Conservation (phyloP, 2,888 invertebrate species). For the Pandemis cinnamomeana region DNA sequence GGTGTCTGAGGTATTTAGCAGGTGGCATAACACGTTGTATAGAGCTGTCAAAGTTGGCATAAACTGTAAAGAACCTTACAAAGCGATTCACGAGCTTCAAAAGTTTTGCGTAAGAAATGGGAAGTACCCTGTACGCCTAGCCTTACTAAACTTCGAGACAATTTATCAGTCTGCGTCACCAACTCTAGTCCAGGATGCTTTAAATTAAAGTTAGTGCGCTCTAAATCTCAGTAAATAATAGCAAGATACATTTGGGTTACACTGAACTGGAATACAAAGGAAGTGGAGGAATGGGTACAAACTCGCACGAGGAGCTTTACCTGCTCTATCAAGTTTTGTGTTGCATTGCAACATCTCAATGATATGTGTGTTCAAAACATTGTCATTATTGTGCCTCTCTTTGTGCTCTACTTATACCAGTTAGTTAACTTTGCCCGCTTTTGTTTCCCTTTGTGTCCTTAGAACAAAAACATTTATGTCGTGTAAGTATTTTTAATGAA, state of each 20-base stretch:
- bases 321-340: slow-evolving; percentile 8
- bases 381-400: slow-evolving; percentile 24
- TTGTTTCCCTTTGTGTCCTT: slow-evolving; percentile 31
- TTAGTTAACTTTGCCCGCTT: neutral
- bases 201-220: slow-evolving; percentile 39
- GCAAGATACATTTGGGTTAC: slow-evolving; percentile 38
- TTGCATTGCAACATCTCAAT: slow-evolving; percentile 28
- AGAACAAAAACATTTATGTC: slow-evolving; percentile 7
- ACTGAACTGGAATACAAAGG: slow-evolving; percentile 33
- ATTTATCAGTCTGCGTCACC: slow-evolving; percentile 28
- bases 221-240: slow-evolving; percentile 41
- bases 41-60: neutral
- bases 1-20: no score
- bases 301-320: slow-evolving; percentile 19
- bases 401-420: slow-evolving; percentile 24
- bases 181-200: slow-evolving; percentile 23
- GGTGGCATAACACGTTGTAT: no score
- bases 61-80: neutral
- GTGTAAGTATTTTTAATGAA: slow-evolving; percentile 17
- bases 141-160: neutral
- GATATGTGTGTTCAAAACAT: slow-evolving; percentile 24
- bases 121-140: neutral
- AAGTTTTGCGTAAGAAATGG: neutral
- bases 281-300: slow-evolving; percentile 30
- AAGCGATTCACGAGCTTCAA: neutral